phyloP scores from a whole-genome alignment of 1,140 invertebrate genomes.

The Drosophila pallidifrons region DNA sequence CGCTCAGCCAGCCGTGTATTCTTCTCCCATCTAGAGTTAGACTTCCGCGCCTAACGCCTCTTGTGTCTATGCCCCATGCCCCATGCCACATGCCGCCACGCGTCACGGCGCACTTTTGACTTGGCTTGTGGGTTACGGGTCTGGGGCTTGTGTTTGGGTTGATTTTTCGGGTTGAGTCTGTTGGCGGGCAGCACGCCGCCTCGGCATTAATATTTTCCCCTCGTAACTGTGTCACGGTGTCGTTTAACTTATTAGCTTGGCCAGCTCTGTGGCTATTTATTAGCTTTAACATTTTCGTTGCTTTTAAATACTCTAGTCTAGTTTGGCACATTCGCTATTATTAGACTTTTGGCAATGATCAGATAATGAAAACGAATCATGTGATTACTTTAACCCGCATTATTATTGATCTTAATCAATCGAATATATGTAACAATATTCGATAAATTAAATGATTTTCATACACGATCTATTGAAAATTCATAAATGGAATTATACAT shows the following conservation, averaged over 20 bases:
- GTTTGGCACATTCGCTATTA: not conserved
- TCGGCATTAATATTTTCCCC: conserved; percentile 76
- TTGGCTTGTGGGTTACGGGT: conserved; percentile 9
- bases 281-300: conserved; percentile 53
- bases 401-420: no score
- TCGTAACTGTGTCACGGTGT: conserved; percentile 73
- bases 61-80: not conserved
- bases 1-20: conserved; percentile 53
- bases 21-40: conserved; percentile 1
- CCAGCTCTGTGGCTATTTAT: conserved; percentile 73
- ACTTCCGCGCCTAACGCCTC: not conserved
- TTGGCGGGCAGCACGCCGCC: conserved; percentile 67
- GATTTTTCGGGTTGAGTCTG: conserved; percentile 26
- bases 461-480: no score
- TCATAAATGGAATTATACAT: no score
- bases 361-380: not conserved
- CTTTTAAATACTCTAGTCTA: conserved; percentile 1
- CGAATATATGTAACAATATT: no score
- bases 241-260: conserved; percentile 78
- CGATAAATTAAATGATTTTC: no score
- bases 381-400: no score
- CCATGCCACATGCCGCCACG: no score
- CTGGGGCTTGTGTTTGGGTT: conserved; percentile 1
- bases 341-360: not conserved
- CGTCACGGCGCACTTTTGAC: no score